Percentiles rank a stretch among this genome's conserved stretches.
These are phyloP conservation scores for Drosophila varians DNA, from an alignment of 1,140 invertebrate species.

Conservation along the genomic window DNA sequence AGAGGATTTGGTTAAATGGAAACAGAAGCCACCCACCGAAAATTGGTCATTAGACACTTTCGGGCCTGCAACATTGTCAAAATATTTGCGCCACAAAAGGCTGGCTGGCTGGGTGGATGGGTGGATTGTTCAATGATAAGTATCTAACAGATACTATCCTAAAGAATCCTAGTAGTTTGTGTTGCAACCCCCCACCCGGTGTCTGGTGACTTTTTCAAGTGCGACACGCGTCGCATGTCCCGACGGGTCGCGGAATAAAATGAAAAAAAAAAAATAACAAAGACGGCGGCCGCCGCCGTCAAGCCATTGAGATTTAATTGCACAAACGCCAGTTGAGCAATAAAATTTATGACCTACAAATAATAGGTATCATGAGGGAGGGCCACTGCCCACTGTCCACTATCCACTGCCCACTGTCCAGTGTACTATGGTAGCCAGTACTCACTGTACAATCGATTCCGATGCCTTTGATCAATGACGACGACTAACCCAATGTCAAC, in stretches of 20 bases:
- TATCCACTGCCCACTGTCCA: neutral
- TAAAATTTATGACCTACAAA: slow-evolving; percentile 83
- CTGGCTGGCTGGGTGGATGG: slow-evolving; percentile 19
- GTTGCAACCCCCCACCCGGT: neutral
- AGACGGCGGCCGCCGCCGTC: slow-evolving; percentile 58
- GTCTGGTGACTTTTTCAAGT: slow-evolving; percentile 20
- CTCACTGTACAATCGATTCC: slow-evolving; percentile 47
- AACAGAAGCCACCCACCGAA: slow-evolving; percentile 3
- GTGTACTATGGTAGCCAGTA: neutral
- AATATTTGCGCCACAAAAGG: slow-evolving; percentile 54
- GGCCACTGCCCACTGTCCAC: neutral
- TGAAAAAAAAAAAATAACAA: slow-evolving; percentile 51
- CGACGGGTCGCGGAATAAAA: slow-evolving; percentile 30
- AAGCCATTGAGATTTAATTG: slow-evolving; percentile 82
- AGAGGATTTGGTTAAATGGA: neutral
- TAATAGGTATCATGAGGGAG: slow-evolving; percentile 65
- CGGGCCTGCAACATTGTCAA: slow-evolving; percentile 50
- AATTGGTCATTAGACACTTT: slow-evolving; percentile 47
- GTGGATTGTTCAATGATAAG: slow-evolving; percentile 7
- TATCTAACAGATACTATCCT: slow-evolving; percentile 33
- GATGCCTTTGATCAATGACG: slow-evolving; percentile 65
- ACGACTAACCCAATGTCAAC: slow-evolving; percentile 27
- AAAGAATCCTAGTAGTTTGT: slow-evolving; percentile 2
- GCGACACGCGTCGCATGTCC: slow-evolving; percentile 43
- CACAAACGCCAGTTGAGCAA: slow-evolving; percentile 81